Base-by-base conservation (phyloP, 2,113 vertebrate genomes). In the Takifugu bimaculatus region DNA sequence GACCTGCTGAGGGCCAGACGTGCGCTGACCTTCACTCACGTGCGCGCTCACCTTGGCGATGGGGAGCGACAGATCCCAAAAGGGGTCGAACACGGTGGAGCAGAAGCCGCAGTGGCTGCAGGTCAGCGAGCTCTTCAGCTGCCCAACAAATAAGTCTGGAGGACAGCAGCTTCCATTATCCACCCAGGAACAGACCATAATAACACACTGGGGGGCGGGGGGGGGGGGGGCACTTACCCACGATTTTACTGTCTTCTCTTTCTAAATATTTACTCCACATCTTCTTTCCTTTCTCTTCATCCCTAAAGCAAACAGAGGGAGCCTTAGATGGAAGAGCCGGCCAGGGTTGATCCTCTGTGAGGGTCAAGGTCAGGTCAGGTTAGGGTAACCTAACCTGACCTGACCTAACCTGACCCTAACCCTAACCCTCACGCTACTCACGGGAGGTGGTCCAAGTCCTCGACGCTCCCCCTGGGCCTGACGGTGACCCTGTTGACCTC, bases 1-100 rank as follows among this genome's bases (percentile, higher is more conserved):
- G 5, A 5, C 29, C 29, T 32, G 29, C 29, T 5, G 29, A 32
- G 29, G 29, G 28, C 5, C 28, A 29, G 28, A 29, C 5, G 3
- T 5, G 28, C 28, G 28, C 28, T 29, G 28, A 29, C 28, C 5
- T 3, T 29, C 28, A 3, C 28, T 5, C 29, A 50, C 53, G 5
- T 50, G 45, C 57, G 42, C 49, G 63, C 86, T 80, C 54, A 98
- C 97, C 96, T 98, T 98, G 77, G 94, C 81, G 63, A 99, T 98
- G 59, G 97, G 97, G 73, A 98, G 86, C 32, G 96, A 98, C 61
- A 99, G 92, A 88, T 99, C 97, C 97, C 97, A 99, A 89, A 98
- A 99, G 50, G 97, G 97, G 77, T 98, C 96, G 0, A 97, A 98
- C 79, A 95, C 95, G 0, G 97, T 99, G 54, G 97, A 99, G 79